Base-by-base conservation (phyloP, 1,140 invertebrate species). In the Drosophila nebulosa region DNA sequence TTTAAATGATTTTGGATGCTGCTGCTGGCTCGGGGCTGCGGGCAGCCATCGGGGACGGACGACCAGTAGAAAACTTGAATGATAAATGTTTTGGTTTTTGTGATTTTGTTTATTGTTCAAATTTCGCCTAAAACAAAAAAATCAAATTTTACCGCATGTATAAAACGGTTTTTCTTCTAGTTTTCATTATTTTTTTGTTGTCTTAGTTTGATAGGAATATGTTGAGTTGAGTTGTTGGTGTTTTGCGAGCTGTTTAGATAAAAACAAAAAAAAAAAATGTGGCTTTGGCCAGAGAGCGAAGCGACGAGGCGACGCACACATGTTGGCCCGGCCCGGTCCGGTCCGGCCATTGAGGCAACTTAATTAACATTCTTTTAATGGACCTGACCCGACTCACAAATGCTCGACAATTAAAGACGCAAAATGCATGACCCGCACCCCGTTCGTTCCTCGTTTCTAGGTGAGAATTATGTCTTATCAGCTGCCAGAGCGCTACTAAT, bases 81-180 rank as follows among this genome's bases (percentile, higher is more conserved):
- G 83, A 88, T 88, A 88, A 88, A 89, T 88, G 83, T 88, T 88
- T 88, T 88, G 84, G 84, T 81, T 88, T 86, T 83, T 88, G 83
- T 89, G 84, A 83, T 88, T 88, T 89, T 89, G 83, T 88, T 88
- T 88, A 88, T 88, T 88, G 83, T 86, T 88, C 78, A 88, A 86
- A 81, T 76, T 86, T 86, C 83, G 78, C 69, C 42, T 75, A 81
- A 78, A 86, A 72, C 75, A 84, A 83, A 69, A 46, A 46, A 46
- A 46, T 21, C 58, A 81, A 86, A 78, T 85, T 86, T 78, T 63
- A 85, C 81, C 81, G 74, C 81, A 85, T 66, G 81, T 66, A 85
- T 85, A 80, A 86, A 86, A 85, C 69, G 77, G 50, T 75, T 85
- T 78, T 42, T 42, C 39, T 16, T 42, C 39, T 22, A 50, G 57